A percentile compares a stretch with the other conserved stretches of the same genome.
These are phyloP conservation scores for Beroe ovata DNA, from an alignment of 37 sponge, comb jelly and placozoan species.

Conservation along the genomic window DNA sequence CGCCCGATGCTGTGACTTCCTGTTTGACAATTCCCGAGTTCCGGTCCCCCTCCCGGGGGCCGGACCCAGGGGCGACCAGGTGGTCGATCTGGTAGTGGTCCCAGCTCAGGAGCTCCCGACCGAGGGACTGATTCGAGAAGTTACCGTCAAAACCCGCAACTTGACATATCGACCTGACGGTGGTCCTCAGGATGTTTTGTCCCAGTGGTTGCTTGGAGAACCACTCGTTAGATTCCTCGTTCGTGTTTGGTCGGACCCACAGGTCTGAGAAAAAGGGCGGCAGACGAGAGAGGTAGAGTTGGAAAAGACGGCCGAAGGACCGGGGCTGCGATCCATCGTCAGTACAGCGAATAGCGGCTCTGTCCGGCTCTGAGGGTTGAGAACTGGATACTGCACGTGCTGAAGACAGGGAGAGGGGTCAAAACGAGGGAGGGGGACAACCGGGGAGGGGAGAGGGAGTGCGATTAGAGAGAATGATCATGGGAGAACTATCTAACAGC, in stretches of 20 bases:
- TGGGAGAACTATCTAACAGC: no score
- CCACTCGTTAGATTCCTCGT: background rate
- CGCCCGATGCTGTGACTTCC: background rate
- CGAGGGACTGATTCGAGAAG: conserved; percentile 30
- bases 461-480: no score
- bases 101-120: conserved; percentile 27
- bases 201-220: background rate
- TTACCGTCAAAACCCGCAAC: background rate
- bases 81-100: conserved; percentile 18
- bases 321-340: background rate
- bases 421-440: no score
- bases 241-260: background rate
- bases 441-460: no score
- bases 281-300: conserved; percentile 4
- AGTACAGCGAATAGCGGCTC: conserved; percentile 3
- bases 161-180: conserved; percentile 4
- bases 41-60: background rate
- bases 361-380: conserved; percentile 1
- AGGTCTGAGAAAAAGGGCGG: background rate
- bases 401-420: no score
- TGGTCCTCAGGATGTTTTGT: conserved; percentile 19
- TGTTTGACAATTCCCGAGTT: background rate
- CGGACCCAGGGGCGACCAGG: background rate
- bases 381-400: no score
- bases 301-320: conserved; percentile 20